Percentiles rank a stretch among this genome's conserved stretches.
Evolutionary conservation across 1,140 invertebrate species (phyloP).

Genomic region (Cephus cinctus): DNA sequence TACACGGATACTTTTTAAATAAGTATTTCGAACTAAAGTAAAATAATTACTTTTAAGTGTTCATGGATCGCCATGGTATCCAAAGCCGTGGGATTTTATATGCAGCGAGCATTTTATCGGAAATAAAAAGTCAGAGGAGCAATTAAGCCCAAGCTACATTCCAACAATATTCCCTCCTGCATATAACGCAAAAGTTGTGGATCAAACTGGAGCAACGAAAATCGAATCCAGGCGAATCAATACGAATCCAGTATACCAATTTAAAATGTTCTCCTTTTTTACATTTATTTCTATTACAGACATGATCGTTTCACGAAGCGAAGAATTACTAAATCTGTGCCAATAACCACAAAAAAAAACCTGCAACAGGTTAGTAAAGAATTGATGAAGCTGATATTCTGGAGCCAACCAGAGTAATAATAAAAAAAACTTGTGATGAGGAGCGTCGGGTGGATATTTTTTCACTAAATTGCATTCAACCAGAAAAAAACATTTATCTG

Average conservation of each 20-base stretch:
- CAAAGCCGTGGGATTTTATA: constrained; percentile 17
- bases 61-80: constrained; percentile 21
- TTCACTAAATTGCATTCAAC: constrained; percentile 1
- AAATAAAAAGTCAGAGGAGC: constrained; percentile 15
- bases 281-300: neutral
- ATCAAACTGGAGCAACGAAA: constrained; percentile 7
- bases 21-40: neutral
- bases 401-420: constrained; percentile 3
- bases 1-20: neutral
- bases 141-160: constrained; percentile 21
- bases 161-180: constrained; percentile 19
- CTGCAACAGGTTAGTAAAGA: constrained; percentile 5
- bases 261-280: constrained; percentile 7
- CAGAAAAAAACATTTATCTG: constrained; percentile 13
- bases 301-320: constrained; percentile 10
- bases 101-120: constrained; percentile 26
- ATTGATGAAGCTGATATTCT: neutral
- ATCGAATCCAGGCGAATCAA: too few relatives aligned
- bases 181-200: constrained; percentile 22
- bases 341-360: neutral
- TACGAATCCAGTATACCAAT: constrained; percentile 4
- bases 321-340: neutral
- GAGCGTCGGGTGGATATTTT: constrained; percentile 13
- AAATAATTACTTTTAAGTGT: constrained; percentile 17
- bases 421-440: constrained; percentile 1